Base-by-base conservation (phyloP, 2,888 invertebrate species). In the Cheilosia vernalis region DNA sequence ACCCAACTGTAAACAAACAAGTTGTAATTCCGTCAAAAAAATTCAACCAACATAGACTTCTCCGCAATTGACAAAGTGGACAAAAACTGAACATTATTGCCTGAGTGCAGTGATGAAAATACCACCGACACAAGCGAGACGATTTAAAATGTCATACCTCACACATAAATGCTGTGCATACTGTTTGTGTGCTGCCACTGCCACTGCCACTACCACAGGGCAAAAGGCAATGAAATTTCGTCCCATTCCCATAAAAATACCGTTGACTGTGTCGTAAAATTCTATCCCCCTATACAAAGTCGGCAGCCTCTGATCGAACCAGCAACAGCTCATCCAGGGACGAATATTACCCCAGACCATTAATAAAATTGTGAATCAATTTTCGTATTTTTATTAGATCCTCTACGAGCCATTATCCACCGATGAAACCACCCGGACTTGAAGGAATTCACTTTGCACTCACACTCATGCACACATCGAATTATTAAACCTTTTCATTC, bases 311-410 rank as follows among this genome's bases (percentile, higher is more conserved):
- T 42, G 64, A 55, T 27, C 58, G 60, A 63, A 30, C 30, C 30
- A 30, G 30, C 7, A 30, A 66, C 66, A 64, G 56, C 64, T 80
- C 64, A 72, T 78, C 72, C 47, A 30, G 13, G 58, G 53, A 53
- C 17, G 72, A 72, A 81, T 64, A 55, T 61, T 63, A 42, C 63
- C 44, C n/a, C 7, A 37, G 58, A 58, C 60, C 44, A 86, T 82
- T 86, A 86, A 82, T 78, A 77, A 82, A 73, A 78, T 70, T 86
- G 55, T 55, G 64, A 82, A 82, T 86, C 86, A 86, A 86, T 86
- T 86, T 81, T 42, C 56, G 44, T 51, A 37, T 66, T 80, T 80
- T 73, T 76, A 76, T 81, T 81, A 69, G 61, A 76, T 80, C 63
- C 69, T 69, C 42, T 67, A 63, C 47, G 58, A 40, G 58, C 55